A percentile compares a stretch with the other conserved stretches of the same genome.
Evolutionary conservation across 2,888 invertebrate genomes (phyloP).

Genomic region (Pristionchus arcanus): DNA sequence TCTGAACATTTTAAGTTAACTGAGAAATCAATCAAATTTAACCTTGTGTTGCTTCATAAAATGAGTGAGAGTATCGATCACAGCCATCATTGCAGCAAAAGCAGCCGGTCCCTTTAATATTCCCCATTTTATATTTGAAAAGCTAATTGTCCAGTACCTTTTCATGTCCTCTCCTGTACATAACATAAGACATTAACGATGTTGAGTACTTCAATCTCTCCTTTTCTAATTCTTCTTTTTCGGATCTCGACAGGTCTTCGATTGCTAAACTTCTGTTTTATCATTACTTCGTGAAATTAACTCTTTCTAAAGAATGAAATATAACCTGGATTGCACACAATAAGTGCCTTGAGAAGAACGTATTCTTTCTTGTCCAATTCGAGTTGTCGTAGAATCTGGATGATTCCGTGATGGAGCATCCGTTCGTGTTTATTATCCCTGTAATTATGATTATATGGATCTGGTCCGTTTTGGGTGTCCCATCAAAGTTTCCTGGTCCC

Average conservation of each 20-base stretch:
- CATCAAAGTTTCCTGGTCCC: too few relatives aligned
- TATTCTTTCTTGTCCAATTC: slow-evolving; percentile 32
- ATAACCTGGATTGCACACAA: background rate
- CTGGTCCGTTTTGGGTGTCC: too few relatives aligned
- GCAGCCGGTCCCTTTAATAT: background rate
- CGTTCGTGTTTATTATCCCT: too few relatives aligned
- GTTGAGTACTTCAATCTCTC: background rate
- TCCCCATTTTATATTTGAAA: background rate
- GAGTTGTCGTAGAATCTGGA: background rate
- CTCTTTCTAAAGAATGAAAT: background rate
- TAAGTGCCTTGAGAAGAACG: slow-evolving; percentile 15
- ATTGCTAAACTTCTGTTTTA: background rate
- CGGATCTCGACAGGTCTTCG: background rate
- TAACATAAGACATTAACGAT: background rate
- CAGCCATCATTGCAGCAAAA: background rate
- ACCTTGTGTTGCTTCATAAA: slow-evolving; percentile 27
- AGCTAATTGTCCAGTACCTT: background rate
- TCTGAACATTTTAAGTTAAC: background rate
- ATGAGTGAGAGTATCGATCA: slow-evolving; percentile 1
- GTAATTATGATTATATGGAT: background rate
- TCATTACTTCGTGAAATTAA: too few relatives aligned
- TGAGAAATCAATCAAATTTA: background rate
- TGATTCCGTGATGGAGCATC: background rate
- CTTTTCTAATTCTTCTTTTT: background rate
- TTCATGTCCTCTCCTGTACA: background rate